A percentile compares a stretch with the other conserved stretches of the same genome.
phyloP scores from a whole-genome alignment of 2,888 invertebrate genomes.

The Drosophila meridiana region DNA sequence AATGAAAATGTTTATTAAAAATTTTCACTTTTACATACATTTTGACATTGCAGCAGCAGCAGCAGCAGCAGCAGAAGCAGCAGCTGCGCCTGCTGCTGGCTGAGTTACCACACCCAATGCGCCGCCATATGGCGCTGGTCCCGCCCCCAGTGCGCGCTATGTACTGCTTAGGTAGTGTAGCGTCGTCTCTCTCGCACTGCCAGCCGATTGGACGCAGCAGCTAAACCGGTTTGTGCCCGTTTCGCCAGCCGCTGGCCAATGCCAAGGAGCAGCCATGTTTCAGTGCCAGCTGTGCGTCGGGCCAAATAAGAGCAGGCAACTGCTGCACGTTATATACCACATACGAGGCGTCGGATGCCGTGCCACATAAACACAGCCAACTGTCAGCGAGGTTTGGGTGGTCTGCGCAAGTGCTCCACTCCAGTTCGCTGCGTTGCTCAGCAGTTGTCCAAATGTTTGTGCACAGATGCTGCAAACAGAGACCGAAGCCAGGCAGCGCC shows the following conservation, averaged over 20 bases:
- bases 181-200: slow-evolving; percentile 56
- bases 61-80: slow-evolving; percentile 27
- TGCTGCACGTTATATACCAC: slow-evolving; percentile 20
- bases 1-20: slow-evolving; percentile 78
- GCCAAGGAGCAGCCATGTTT: slow-evolving; percentile 50
- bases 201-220: slow-evolving; percentile 44
- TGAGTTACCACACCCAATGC: slow-evolving; percentile 65
- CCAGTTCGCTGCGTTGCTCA: slow-evolving; percentile 45
- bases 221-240: slow-evolving; percentile 55
- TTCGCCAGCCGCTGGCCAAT: slow-evolving; percentile 56
- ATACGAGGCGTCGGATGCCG: slow-evolving; percentile 4
- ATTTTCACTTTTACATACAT: slow-evolving; percentile 77
- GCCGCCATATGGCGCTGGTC: slow-evolving; percentile 36
- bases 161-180: slow-evolving; percentile 40
- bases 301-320: slow-evolving; percentile 28
- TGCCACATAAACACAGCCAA: slow-evolving; percentile 16
- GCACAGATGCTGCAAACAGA: slow-evolving; percentile 49
- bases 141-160: slow-evolving; percentile 60
- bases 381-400: slow-evolving; percentile 32
- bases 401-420: slow-evolving; percentile 52
- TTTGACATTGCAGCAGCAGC: slow-evolving; percentile 27
- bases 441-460: slow-evolving; percentile 69
- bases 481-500: slow-evolving; percentile 13
- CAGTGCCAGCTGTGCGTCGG: slow-evolving; percentile 37
- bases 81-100: slow-evolving; percentile 54